Base-by-base conservation (phyloP, 2,113 vertebrate species). In the Acrocephalus arundinaceus region DNA sequence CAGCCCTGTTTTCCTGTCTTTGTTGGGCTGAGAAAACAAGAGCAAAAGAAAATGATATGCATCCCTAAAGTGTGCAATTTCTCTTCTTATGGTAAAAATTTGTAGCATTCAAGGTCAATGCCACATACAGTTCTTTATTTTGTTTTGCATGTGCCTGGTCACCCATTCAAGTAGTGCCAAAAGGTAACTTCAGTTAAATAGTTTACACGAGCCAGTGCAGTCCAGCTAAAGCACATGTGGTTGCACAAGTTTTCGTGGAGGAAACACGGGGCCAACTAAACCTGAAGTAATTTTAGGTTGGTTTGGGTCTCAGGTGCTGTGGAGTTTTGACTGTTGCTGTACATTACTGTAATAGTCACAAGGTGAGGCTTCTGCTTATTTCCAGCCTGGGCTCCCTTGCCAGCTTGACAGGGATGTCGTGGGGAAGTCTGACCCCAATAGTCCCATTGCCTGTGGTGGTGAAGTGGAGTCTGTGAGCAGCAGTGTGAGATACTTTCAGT, bases 341-440 rank as follows among this genome's bases (percentile, higher is more conserved):
- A 18, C 14, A 3, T 43, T 23, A 11, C 9, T 5, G 1, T 15
- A 45, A 22, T 1, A 77, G 30, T 33, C 25, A 27, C 27, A 21
- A 43, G 43, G 16, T 68, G 35, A 89, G 79, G 33, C 23, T 87
- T 10, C 28, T 75, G 33, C 24, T 43, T 15, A 22, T 43, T 55
- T 49, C 13, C 24, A 78, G 31, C 37, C 65, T 49, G 30, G 63
- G n/a, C 24, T 91, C 5, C 0, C 25, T 46, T 52, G 7, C 27
- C 71, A 35, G 16, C 3, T 52, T 59, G 52, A 14, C 25, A 59
- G 25, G 23, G 49, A 35, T 61, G 30, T 18, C 13, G 6, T 0
- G 0, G 21, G 11, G 31, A 48, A 72, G 41, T 24, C 24, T 61
- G 35, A 27, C 45, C 30, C 54, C 39, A 27, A 0, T 3, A 6